These are phyloP conservation scores for Meloe dianella DNA, from an alignment of 2,888 invertebrate species.

Conservation along the genomic window DNA sequence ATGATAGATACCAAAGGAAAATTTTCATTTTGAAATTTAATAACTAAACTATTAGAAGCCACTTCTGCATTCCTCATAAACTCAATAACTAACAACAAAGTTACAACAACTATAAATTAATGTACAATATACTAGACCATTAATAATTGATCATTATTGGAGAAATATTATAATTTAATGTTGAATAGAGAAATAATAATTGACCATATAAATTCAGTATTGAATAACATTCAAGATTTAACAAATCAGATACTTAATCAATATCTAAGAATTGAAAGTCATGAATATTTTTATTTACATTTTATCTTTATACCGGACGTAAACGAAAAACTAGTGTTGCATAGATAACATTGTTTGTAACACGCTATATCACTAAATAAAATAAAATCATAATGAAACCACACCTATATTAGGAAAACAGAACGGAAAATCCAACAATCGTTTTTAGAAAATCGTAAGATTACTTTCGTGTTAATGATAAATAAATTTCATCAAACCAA, in stretches of 20 bases:
- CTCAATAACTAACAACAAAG: neutral
- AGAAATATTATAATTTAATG: neutral
- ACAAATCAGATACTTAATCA: constrained; percentile 18
- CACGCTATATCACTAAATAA: constrained; percentile 17
- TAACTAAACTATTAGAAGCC: neutral
- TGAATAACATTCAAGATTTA: constrained; percentile 8
- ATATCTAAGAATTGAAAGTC: constrained; percentile 9
- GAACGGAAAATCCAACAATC: neutral
- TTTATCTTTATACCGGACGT: constrained; percentile 16
- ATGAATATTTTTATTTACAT: constrained; percentile 24
- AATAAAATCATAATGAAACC: constrained; percentile 18
- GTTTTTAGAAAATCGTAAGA: neutral
- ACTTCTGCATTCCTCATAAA: neutral
- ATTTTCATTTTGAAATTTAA: neutral
- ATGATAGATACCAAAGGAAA: too few relatives aligned
- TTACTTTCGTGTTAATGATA: constrained; percentile 15
- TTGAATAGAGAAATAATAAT: neutral
- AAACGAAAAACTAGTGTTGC: constrained; percentile 19
- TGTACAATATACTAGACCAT: neutral
- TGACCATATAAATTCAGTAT: neutral
- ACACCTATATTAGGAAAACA: neutral
- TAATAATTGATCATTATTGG: neutral
- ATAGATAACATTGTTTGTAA: constrained; percentile 21
- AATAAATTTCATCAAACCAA: constrained; percentile 9
- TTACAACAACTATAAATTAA: neutral